Evolutionary conservation across 2,797 vertebrate genomes (phyloP), one percentile per base, ranked within the genome.

Genomic region (Clarias fuscus): DNA sequence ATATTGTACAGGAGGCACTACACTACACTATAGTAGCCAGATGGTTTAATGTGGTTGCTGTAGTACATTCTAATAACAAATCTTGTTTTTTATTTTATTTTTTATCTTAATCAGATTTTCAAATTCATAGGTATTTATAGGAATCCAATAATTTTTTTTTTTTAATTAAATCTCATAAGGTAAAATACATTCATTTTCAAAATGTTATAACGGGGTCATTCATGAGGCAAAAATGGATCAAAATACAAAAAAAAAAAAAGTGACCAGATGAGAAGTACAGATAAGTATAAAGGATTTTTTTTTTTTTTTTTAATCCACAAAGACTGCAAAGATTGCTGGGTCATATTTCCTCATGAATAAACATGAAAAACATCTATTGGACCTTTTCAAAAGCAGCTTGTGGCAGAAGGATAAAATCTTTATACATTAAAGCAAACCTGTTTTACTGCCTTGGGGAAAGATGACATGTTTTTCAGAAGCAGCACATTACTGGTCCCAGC

Each of bases 131-230:
- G n/a, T 61, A 84, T 71, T 18, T 65, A 84, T 53, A 64, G 37
- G 71, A 75, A 59, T 37, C 43, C 84, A 68, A 40, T 79, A 22
- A n/a, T n/a, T n/a, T 70, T 67, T 5, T 27, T 27, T 0, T 14
- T 27, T 30, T 11, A 30, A 67, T 67, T 27, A 30, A 67, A 53
- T 75, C 17, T 81, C 85, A 88, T 88, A 84, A 91, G 91, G 92
- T 87, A 89, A 85, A 79, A 89, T 75, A 70, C 62, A 89, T 92
- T 93, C 90, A 91, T 88, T 89, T 90, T 86, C 91, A 90, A 90
- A 90, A 88, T 89, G 89, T 89, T 87, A 88, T 89, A 91, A 82
- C 85, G 58, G 83, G 86, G 91, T 92, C 91, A 92, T 89, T 72
- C 91, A 88, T 82, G 79, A 24, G 56, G 8, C 75, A 70, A 37